Evolutionary conservation across 1,140 invertebrate genomes (phyloP).

Genomic region (Micrasema longulum): DNA sequence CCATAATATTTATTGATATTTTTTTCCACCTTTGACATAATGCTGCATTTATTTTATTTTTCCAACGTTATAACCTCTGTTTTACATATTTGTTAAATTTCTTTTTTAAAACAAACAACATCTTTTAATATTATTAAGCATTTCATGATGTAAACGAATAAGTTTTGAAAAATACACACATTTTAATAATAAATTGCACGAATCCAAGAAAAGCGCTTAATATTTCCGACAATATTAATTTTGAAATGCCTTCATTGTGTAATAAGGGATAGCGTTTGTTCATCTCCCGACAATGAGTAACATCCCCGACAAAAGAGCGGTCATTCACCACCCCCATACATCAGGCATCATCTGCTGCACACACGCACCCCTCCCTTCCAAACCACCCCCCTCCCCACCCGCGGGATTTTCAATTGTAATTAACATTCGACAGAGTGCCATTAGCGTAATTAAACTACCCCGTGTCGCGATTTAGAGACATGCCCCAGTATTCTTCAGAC

Average conservation of each 20-base stretch:
- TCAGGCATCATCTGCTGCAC: slow-evolving; percentile 59
- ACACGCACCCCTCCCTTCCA: slow-evolving; percentile 55
- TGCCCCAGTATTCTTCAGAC: slow-evolving; percentile 31
- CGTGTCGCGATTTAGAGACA: slow-evolving; percentile 52
- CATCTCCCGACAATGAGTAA: slow-evolving; percentile 40
- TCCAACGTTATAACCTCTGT: too few relatives aligned
- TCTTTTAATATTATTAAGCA: too few relatives aligned
- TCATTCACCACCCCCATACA: slow-evolving; percentile 44
- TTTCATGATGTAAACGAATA: too few relatives aligned
- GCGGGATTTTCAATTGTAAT: slow-evolving; percentile 76
- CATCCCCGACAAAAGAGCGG: slow-evolving; percentile 32
- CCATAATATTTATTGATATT: too few relatives aligned
- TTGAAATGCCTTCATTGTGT: slow-evolving; percentile 35
- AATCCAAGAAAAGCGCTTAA: slow-evolving; percentile 6
- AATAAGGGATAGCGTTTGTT: slow-evolving; percentile 21
- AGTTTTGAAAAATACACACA: too few relatives aligned
- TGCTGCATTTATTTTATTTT: too few relatives aligned
- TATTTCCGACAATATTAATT: slow-evolving; percentile 30
- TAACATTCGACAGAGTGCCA: slow-evolving; percentile 79
- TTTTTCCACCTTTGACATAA: too few relatives aligned
- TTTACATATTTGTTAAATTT: too few relatives aligned
- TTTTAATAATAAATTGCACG: too few relatives aligned
- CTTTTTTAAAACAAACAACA: too few relatives aligned
- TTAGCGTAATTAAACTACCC: slow-evolving; percentile 79
- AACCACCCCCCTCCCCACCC: slow-evolving; percentile 55